phyloP scores from a whole-genome alignment of 2,797 vertebrate species.

The Lithobates sylvaticus region DNA sequence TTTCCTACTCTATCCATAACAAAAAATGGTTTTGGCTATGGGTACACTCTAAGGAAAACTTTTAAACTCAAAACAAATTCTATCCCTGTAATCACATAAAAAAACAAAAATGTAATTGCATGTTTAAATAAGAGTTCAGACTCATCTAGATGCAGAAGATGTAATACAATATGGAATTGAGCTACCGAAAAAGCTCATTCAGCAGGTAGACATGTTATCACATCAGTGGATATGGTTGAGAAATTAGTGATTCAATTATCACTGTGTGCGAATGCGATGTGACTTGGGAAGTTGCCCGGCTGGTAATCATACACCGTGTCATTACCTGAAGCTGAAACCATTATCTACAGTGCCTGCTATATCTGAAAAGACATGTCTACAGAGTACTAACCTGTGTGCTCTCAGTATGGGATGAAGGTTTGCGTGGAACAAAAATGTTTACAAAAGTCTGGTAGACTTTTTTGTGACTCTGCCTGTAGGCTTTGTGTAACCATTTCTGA shows the following conservation, averaged over 20 bases:
- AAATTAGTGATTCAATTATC: background rate
- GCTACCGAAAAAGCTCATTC: background rate
- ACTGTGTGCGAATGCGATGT: background rate
- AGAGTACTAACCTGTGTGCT: background rate
- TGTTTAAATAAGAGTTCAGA: background rate
- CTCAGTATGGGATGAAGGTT: background rate
- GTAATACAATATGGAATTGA: background rate
- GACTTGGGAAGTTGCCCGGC: background rate
- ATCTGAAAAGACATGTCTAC: background rate
- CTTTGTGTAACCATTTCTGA: background rate
- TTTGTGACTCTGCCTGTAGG: background rate
- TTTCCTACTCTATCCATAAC: too few species aligned
- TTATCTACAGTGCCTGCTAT: background rate
- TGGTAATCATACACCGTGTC: background rate
- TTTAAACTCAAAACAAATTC: too few species aligned
- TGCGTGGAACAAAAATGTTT: too few species aligned
- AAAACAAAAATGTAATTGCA: background rate
- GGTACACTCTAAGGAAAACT: too few species aligned
- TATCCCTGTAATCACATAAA: background rate
- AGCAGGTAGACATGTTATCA: background rate
- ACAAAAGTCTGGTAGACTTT: background rate
- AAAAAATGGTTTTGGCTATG: too few species aligned
- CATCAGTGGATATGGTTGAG: background rate
- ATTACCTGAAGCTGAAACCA: background rate
- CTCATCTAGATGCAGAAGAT: background rate